Percentiles rank a stretch among this genome's conserved stretches.
Conservation (phyloP, 2,797 vertebrate species). For the Ptychadena robeensis region DNA sequence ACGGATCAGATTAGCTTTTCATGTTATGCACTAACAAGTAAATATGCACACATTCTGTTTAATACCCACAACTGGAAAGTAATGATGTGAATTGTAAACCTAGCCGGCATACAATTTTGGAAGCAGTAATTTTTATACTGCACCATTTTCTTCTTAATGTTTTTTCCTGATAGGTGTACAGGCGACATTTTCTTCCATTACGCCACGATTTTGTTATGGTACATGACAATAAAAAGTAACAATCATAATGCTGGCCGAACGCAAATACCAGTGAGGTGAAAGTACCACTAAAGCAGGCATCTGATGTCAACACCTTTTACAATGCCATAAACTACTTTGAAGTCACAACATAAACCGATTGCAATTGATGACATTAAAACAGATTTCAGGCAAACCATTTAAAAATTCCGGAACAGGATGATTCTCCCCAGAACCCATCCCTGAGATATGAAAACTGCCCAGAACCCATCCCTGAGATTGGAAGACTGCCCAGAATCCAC, state of each 20-base stretch:
- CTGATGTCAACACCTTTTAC: neutral
- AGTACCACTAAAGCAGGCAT: neutral
- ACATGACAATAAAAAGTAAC: neutral
- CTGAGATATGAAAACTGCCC: too few species aligned
- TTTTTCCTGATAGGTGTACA: neutral
- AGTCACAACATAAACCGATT: too few species aligned
- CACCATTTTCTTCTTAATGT: conserved; percentile 12
- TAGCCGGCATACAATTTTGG: neutral
- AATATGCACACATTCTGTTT: neutral
- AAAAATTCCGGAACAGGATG: too few species aligned
- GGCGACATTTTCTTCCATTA: neutral
- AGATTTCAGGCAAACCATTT: too few species aligned
- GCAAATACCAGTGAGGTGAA: neutral
- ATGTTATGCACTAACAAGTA: neutral
- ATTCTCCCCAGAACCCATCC: too few species aligned
- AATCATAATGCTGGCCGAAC: neutral
- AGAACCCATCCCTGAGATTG: too few species aligned
- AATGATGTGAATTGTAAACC: conserved; percentile 11
- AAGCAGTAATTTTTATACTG: neutral
- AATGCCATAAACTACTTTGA: too few species aligned
- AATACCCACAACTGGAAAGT: conserved; percentile 1
- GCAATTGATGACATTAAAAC: too few species aligned
- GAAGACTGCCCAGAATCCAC: too few species aligned
- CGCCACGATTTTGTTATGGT: neutral
- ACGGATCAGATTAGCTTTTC: neutral